Base-by-base conservation (phyloP, 2,888 invertebrate species). In the Drepanosiphum platanoidis region DNA sequence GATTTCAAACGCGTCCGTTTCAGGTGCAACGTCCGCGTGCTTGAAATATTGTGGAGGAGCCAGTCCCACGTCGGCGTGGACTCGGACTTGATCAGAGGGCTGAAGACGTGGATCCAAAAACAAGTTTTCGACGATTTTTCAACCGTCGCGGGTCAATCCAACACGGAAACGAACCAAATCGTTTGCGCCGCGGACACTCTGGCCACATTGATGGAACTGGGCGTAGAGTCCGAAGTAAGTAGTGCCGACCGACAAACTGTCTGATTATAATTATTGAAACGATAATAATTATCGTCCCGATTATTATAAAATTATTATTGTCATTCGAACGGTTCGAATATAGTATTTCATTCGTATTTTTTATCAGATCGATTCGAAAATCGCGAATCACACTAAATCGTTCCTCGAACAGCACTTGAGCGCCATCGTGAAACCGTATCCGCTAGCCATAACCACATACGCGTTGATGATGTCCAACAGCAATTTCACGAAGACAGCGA, bases 171-270 rank as follows among this genome's bases (percentile, higher is more conserved):
- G 87, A 91, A 92, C 87, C 91, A 90, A 83, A 91, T 93, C 8
- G 92, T 92, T 89, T 91, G 92, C 0, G 93, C 93, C 0, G 93
- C 93, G 0, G 93, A 93, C 88, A 93, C 93, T 1, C 90, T 93
- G 72, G 91, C 91, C 1, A 90, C 92, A 34, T 90, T 93, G 15
- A 90, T 93, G 87, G 92, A 93, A 90, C 92, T 93, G 87, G 93
- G 92, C 81, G 90, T 92, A 42, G 92, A 92, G 87, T 91, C 90
- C 89, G 91, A 92, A 90, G 92, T 92, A 88, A n/a, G n/a, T n/a
- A n/a, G n/a, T n/a, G n/a, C n/a, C n/a, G n/a, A n/a, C n/a, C n/a
- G n/a, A n/a, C n/a, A n/a, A n/a, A n/a, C n/a, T n/a, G n/a, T n/a
- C n/a, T n/a, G n/a, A n/a, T n/a, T n/a, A n/a, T n/a, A n/a, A n/a